Evolutionary conservation across 2,113 vertebrate species (phyloP).

Genomic region (Probosciger aterrimus): DNA sequence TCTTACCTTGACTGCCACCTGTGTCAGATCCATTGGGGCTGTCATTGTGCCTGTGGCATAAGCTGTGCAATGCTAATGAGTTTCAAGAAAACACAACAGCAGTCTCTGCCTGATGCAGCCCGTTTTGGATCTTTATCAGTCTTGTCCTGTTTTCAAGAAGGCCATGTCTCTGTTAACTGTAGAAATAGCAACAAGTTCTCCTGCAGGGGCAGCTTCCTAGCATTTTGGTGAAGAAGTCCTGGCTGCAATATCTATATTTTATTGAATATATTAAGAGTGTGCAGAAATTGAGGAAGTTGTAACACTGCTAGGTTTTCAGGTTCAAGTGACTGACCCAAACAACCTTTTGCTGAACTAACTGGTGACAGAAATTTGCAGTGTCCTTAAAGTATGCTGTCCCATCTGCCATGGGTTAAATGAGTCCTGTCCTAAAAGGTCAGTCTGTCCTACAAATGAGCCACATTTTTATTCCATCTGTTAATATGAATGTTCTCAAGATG

Average conservation of each 20-base stretch:
- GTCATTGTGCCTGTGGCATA: neutral
- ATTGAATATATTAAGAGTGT: neutral
- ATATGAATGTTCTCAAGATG: neutral
- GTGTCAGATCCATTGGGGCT: neutral
- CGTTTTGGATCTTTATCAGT: neutral
- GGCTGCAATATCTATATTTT: neutral
- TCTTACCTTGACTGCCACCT: conserved; percentile 31
- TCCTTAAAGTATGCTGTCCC: neutral
- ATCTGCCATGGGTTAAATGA: neutral
- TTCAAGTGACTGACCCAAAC: neutral
- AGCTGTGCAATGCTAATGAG: conserved; percentile 44
- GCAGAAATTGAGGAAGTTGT: neutral
- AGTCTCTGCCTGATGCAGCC: neutral
- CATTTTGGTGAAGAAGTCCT: neutral
- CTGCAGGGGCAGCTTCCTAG: neutral
- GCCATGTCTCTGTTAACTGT: neutral
- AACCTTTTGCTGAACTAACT: neutral
- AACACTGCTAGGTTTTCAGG: neutral
- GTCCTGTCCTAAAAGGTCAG: conserved; percentile 23
- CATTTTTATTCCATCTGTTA: conserved; percentile 51
- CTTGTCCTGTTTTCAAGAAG: neutral
- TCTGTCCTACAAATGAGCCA: neutral
- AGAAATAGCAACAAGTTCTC: neutral
- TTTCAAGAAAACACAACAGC: neutral
- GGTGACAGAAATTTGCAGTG: neutral